A percentile compares a stretch with the other conserved stretches of the same genome.
Evolutionary conservation across 2,888 invertebrate species (phyloP).

Genomic region (Junonia oenone): DNA sequence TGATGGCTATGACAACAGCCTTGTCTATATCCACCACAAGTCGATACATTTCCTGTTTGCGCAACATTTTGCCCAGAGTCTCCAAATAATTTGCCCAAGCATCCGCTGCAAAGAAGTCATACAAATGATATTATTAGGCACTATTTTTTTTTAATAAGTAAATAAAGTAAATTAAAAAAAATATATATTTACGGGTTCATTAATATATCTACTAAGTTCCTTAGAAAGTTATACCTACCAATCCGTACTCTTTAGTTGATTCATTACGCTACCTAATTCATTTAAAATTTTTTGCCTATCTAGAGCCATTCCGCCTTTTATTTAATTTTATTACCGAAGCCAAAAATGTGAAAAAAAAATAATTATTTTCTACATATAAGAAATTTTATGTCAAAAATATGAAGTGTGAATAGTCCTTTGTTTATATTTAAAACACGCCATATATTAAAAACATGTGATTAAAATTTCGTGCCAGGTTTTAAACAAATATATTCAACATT

Average conservation of each 20-base stretch:
- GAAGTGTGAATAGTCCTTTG: background rate
- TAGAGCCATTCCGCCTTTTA: conserved; percentile 49
- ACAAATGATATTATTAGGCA: too few species aligned
- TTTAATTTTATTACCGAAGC: conserved; percentile 15
- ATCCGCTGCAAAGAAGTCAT: conserved; percentile 65
- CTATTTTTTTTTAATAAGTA: too few species aligned
- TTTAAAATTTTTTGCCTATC: conserved; percentile 63
- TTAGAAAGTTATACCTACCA: too few species aligned
- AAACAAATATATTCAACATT: background rate
- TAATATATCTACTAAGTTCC: too few species aligned
- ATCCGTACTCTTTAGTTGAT: conserved; percentile 66
- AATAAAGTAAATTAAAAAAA: background rate
- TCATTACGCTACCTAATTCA: conserved; percentile 69
- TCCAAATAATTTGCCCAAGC: conserved; percentile 66
- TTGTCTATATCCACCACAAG: conserved; percentile 37
- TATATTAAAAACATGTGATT: background rate
- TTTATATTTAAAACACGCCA: conserved; percentile 4
- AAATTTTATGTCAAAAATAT: background rate
- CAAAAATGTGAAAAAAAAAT: conserved; percentile 7
- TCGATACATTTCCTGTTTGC: conserved; percentile 23
- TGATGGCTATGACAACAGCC: conserved; percentile 45
- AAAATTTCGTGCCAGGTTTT: conserved; percentile 6
- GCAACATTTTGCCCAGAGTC: conserved; percentile 34
- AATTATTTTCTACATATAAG: conserved; percentile 3
- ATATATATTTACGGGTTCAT: too few species aligned